A percentile compares a stretch with the other conserved stretches of the same genome.
Conservation (phyloP, 2,113 vertebrate species). For the Oreochromis tanganicae region DNA sequence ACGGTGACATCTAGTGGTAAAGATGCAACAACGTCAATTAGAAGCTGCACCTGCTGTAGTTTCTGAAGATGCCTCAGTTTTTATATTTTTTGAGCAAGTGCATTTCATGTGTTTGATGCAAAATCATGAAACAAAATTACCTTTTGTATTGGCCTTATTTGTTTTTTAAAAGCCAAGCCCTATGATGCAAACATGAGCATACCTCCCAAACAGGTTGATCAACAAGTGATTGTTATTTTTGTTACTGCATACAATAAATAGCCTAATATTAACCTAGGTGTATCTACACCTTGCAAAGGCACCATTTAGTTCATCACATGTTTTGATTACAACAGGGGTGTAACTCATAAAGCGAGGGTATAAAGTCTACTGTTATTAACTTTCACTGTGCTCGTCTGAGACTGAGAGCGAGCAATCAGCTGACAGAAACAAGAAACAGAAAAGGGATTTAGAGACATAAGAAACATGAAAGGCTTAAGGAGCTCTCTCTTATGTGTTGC, state of each 20-base stretch:
- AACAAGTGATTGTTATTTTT: not conserved
- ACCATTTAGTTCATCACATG: not conserved
- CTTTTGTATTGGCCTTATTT: not conserved
- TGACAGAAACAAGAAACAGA: not conserved
- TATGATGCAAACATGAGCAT: not conserved
- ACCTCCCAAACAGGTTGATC: not conserved
- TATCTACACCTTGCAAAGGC: not conserved
- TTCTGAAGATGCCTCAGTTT: not conserved
- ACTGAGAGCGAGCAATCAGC: not conserved
- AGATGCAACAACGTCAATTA: not conserved
- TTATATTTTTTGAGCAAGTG: not conserved
- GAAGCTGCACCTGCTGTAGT: not conserved
- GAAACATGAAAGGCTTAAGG: not conserved
- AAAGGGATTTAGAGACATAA: not conserved
- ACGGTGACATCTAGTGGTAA: constrained; percentile 36
- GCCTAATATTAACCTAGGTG: not conserved
- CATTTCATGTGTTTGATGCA: not conserved
- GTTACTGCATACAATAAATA: not conserved
- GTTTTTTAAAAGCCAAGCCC: not conserved
- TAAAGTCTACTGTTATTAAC: constrained; percentile 10
- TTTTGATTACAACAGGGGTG: not conserved
- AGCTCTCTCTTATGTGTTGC: not conserved
- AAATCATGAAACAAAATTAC: not conserved
- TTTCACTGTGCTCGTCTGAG: not conserved
- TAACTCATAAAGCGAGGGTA: not conserved